Conservation (phyloP, 2,888 invertebrate genomes). For the Diarsia dahlii region DNA sequence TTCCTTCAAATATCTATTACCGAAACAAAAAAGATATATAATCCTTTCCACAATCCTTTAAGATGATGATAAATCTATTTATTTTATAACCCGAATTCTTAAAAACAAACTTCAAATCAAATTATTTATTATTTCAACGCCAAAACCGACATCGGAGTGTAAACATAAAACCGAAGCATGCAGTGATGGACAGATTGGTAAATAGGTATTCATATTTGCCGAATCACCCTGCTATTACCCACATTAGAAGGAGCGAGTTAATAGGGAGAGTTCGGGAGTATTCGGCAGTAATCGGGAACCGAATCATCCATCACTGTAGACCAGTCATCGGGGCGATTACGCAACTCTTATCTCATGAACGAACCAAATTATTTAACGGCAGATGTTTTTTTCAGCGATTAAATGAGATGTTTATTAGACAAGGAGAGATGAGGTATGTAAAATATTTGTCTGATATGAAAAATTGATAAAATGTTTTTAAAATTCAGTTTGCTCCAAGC, state of each 20-base stretch:
- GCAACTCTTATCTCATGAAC: constrained; percentile 57
- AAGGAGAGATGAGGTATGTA: constrained; percentile 7
- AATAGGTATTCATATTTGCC: constrained; percentile 72
- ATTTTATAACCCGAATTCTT: constrained; percentile 15
- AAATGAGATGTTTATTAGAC: constrained; percentile 14
- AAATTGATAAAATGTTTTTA: neutral
- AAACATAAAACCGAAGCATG: constrained; percentile 60
- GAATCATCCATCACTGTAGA: constrained; percentile 79
- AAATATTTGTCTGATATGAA: neutral
- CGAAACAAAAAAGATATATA: neutral
- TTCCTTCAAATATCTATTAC: neutral
- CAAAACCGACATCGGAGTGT: constrained; percentile 47
- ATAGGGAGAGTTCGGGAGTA: constrained; percentile 64
- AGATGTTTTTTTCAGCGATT: constrained; percentile 48
- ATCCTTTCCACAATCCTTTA: constrained; percentile 19
- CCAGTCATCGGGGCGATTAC: constrained; percentile 76
- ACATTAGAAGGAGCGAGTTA: constrained; percentile 76
- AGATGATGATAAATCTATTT: constrained; percentile 40
- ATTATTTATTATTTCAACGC: constrained; percentile 43
- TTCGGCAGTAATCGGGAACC: constrained; percentile 52
- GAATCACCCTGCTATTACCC: constrained; percentile 79
- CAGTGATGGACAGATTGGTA: constrained; percentile 64
- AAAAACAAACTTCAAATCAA: constrained; percentile 18
- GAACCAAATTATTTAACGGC: constrained; percentile 60
- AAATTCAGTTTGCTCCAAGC: neutral